These are phyloP conservation scores for Notiomystis cincta DNA, from an alignment of 2,113 vertebrate genomes.

Conservation along the genomic window DNA sequence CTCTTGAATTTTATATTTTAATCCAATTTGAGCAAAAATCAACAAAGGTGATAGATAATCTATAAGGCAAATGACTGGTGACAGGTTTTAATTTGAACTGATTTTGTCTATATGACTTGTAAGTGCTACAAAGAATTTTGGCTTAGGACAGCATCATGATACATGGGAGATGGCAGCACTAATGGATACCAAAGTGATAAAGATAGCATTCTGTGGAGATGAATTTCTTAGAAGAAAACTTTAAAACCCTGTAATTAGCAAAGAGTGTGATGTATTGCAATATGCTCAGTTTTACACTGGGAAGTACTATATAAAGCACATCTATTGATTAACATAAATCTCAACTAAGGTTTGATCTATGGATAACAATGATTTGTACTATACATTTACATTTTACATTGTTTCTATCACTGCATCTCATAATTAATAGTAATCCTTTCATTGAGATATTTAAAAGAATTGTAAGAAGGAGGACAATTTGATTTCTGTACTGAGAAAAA, in stretches of 20 bases:
- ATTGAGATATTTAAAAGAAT: not conserved
- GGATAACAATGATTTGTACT: not conserved
- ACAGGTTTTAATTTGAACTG: not conserved
- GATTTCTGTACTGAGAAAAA: not conserved
- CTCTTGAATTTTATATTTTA: not conserved
- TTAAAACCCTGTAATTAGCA: conserved; percentile 8
- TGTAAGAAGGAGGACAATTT: not conserved
- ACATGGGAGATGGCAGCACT: not conserved
- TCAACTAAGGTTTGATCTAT: not conserved
- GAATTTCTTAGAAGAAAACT: conserved; percentile 7
- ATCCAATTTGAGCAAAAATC: not conserved
- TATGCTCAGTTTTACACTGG: not conserved
- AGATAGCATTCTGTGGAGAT: not conserved
- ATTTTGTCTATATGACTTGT: not conserved
- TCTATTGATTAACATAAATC: conserved; percentile 45
- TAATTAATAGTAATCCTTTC: conserved; percentile 13
- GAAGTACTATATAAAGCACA: not conserved
- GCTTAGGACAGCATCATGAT: not conserved
- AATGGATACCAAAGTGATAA: conserved; percentile 2
- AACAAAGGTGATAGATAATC: not conserved
- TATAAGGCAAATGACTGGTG: not conserved
- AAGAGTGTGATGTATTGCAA: not conserved
- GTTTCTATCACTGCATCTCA: not conserved
- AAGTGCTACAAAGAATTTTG: not conserved
- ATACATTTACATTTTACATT: not conserved